These are phyloP conservation scores for Chelon labrosus DNA, from an alignment of 2,797 vertebrate species.

Conservation along the genomic window DNA sequence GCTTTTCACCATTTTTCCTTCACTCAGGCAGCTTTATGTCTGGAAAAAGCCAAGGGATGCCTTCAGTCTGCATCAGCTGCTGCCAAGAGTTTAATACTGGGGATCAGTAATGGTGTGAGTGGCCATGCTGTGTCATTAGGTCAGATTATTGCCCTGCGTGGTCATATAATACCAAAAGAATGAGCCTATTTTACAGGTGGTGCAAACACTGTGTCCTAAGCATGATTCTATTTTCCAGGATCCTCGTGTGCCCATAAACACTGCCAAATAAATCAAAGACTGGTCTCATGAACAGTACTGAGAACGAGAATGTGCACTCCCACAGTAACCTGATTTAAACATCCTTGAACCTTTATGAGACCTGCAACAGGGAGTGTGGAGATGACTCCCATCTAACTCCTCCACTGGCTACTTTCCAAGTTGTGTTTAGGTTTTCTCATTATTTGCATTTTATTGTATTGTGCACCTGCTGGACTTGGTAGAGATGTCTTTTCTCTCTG, in stretches of 20 bases:
- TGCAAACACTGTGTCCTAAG: constrained; percentile 29
- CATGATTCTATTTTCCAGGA: constrained; percentile 29
- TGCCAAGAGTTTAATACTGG: constrained; percentile 52
- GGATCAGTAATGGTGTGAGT: constrained; percentile 52
- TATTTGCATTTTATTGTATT: constrained; percentile 26
- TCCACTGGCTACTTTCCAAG: constrained; percentile 13
- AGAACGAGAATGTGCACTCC: constrained; percentile 24
- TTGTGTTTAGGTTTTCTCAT: constrained; percentile 14
- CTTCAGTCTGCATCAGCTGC: constrained; percentile 32
- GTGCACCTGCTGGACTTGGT: neutral
- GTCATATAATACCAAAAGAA: constrained; percentile 45
- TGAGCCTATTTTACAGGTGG: constrained; percentile 47
- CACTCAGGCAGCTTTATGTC: constrained; percentile 40
- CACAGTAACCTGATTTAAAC: constrained; percentile 31
- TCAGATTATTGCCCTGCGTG: constrained; percentile 57
- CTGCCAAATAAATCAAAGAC: constrained; percentile 41
- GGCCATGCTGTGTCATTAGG: constrained; percentile 53
- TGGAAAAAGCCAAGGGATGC: constrained; percentile 63
- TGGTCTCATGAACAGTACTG: constrained; percentile 35
- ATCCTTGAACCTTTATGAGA: constrained; percentile 41
- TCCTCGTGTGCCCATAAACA: constrained; percentile 44
- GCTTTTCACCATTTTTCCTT: constrained; percentile 36
- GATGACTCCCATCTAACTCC: neutral
- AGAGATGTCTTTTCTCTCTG: constrained; percentile 25
- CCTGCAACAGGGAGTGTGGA: neutral